A percentile compares a stretch with the other conserved stretches of the same genome.
Conservation (phyloP, 1,140 invertebrate genomes). For the Drosophila teissieri region DNA sequence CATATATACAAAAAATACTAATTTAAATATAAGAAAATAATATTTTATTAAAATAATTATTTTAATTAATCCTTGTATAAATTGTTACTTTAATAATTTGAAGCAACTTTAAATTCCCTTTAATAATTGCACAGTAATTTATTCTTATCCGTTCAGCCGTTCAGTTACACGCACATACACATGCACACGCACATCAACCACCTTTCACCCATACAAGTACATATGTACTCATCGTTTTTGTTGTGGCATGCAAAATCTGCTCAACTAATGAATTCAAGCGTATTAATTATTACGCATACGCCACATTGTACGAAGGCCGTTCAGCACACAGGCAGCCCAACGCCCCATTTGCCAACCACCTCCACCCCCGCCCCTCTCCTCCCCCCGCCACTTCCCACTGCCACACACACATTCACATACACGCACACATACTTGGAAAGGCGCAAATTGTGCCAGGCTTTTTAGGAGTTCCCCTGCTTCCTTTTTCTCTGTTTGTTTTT, state of each 20-base stretch:
- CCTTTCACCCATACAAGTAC: constrained; percentile 8
- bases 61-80: too few species aligned
- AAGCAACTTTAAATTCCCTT: constrained; percentile 13
- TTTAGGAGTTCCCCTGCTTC: constrained; percentile 35
- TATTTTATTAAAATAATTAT: too few species aligned
- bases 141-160: constrained; percentile 20
- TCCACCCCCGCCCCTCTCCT: too few species aligned
- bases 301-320: constrained; percentile 78
- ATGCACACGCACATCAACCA: not conserved
- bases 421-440: constrained; percentile 29
- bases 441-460: constrained; percentile 75
- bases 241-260: constrained; percentile 76
- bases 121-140: constrained; percentile 55
- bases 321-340: constrained; percentile 43
- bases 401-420: constrained; percentile 4
- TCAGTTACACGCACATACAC: not conserved
- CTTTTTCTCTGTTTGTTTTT: constrained; percentile 20
- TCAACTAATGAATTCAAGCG: constrained; percentile 83
- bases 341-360: not conserved
- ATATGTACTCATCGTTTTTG: constrained; percentile 46
- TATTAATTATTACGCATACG: constrained; percentile 83
- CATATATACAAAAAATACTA: too few species aligned
- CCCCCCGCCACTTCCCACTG: not conserved
- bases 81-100: not conserved
- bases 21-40: too few species aligned